phyloP scores from a whole-genome alignment of 2,888 invertebrate genomes.

The Agonopterix arenella region DNA sequence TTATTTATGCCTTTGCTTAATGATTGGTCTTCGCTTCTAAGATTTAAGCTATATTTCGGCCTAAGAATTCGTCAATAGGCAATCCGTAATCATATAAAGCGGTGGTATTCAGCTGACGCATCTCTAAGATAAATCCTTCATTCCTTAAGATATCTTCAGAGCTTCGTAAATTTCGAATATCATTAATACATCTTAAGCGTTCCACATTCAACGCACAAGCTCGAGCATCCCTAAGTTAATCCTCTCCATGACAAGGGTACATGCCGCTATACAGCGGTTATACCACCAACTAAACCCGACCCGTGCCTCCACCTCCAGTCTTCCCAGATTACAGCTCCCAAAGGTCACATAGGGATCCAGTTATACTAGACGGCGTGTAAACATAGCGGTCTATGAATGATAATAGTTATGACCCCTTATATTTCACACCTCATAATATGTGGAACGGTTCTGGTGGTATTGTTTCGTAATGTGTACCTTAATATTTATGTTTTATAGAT shows the following conservation, averaged over 20 bases:
- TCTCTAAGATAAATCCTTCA: too few relatives aligned
- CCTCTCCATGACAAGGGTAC: conserved; percentile 19
- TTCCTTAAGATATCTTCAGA: too few relatives aligned
- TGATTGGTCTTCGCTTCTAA: too few relatives aligned
- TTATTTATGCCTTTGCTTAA: too few relatives aligned
- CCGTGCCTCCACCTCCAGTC: neutral
- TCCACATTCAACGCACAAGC: conserved; percentile 1
- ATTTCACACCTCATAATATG: conserved; percentile 22
- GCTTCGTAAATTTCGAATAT: neutral
- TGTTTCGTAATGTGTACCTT: neutral
- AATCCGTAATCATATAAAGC: too few relatives aligned
- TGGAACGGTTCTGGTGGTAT: conserved; percentile 9
- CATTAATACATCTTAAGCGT: neutral
- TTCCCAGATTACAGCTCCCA: neutral
- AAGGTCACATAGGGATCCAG: neutral
- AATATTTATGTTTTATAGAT: too few relatives aligned
- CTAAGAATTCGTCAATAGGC: too few relatives aligned
- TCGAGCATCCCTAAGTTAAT: conserved; percentile 15
- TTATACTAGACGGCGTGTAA: neutral
- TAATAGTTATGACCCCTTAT: conserved; percentile 23
- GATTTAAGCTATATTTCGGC: too few relatives aligned
- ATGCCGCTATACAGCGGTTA: conserved; percentile 2
- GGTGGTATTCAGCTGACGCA: too few relatives aligned
- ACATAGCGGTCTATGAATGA: conserved; percentile 20
- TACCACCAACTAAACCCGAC: neutral